Percentiles rank a stretch among this genome's conserved stretches.
These are phyloP conservation scores for Hydrolagus colliei DNA, from an alignment of 2,797 vertebrate genomes.

Conservation along the genomic window DNA sequence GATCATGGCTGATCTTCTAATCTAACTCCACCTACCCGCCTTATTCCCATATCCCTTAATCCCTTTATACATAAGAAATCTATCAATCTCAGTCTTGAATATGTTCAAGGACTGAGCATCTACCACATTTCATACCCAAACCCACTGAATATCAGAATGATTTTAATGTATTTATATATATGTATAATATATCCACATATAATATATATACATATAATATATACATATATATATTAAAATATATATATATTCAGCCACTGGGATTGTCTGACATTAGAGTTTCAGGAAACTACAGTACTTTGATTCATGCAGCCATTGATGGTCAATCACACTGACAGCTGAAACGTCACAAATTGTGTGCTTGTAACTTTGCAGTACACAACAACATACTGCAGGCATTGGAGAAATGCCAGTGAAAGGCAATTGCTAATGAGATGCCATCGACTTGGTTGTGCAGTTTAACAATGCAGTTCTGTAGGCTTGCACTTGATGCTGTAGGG, in stretches of 20 bases:
- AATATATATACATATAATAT: no score
- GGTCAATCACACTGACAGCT: slow-evolving; percentile 40
- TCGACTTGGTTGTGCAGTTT: slow-evolving; percentile 41
- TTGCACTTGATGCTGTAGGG: neutral
- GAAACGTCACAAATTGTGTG: slow-evolving; percentile 42
- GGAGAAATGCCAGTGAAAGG: slow-evolving; percentile 48
- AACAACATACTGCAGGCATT: slow-evolving; percentile 38
- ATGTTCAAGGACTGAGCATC: no score
- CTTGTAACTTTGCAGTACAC: slow-evolving; percentile 38
- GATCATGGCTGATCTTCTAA: no score
- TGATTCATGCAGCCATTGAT: slow-evolving; percentile 37
- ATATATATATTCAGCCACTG: slow-evolving; percentile 37
- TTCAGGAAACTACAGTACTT: slow-evolving; percentile 44
- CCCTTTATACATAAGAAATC: no score
- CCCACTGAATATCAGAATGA: neutral
- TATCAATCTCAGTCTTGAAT: no score
- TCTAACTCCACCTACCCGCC: no score
- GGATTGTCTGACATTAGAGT: slow-evolving; percentile 39
- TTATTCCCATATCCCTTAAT: no score
- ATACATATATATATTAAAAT: slow-evolving; percentile 31
- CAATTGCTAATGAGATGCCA: slow-evolving; percentile 52
- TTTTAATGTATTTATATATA: neutral
- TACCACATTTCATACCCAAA: no score
- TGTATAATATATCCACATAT: no score
- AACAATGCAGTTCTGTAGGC: neutral